These are phyloP conservation scores for Xyliphius kryptos DNA, from an alignment of 2,113 vertebrate species.

Conservation along the genomic window DNA sequence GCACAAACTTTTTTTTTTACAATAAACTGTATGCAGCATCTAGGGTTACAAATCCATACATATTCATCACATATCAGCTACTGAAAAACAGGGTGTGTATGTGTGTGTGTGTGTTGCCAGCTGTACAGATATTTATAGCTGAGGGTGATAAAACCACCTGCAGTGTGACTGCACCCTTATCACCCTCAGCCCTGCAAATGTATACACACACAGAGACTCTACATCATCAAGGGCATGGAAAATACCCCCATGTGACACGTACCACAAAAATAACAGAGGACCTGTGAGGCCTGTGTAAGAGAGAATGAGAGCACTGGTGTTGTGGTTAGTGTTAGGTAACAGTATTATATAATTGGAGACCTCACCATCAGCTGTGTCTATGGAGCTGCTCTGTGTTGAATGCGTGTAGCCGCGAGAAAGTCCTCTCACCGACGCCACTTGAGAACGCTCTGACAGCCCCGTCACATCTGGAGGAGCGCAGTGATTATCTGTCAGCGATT, in stretches of 20 bases:
- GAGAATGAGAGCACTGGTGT: conserved; percentile 14
- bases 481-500: conserved; percentile 76
- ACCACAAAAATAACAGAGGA: too few relatives aligned
- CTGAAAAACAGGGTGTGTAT: neutral
- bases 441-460: conserved; percentile 76
- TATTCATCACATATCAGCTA: too few relatives aligned
- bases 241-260: too few relatives aligned
- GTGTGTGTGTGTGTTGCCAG: neutral
- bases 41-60: too few relatives aligned
- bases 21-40: too few relatives aligned
- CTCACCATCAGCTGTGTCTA: conserved; percentile 93
- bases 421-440: conserved; percentile 75
- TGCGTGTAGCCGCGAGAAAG: conserved; percentile 69
- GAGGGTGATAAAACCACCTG: conserved; percentile 9
- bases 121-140: conserved; percentile 9
- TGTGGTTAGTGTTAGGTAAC: conserved; percentile 1
- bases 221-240: neutral
- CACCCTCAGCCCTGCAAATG: neutral
- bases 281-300: conserved; percentile 16
- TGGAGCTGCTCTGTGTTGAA: conserved; percentile 65
- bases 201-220: neutral
- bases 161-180: conserved; percentile 1
- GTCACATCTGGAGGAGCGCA: conserved; percentile 89
- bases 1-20: too few relatives aligned
- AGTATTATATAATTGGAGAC: neutral